These are phyloP conservation scores for Hipparchia semele DNA, from an alignment of 2,888 invertebrate species.

Conservation along the genomic window DNA sequence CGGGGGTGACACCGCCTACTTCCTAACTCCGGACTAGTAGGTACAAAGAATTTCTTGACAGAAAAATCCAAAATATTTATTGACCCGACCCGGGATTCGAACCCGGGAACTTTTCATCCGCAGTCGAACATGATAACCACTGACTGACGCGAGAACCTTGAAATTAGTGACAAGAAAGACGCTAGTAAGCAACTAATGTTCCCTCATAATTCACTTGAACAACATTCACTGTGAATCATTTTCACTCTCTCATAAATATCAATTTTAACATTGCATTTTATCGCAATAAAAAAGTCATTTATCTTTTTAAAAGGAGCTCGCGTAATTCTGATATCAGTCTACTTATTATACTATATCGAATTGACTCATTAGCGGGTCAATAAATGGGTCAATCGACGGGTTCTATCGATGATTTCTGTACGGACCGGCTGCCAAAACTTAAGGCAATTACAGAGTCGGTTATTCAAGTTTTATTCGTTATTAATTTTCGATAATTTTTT, in stretches of 20 bases:
- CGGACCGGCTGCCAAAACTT: conserved; percentile 3
- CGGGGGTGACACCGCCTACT: too few species aligned
- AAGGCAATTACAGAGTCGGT: conserved; percentile 1
- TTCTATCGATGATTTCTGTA: conserved; percentile 28
- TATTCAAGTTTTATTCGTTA: background rate
- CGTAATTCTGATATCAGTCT: conserved; percentile 30
- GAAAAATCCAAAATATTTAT: too few species aligned
- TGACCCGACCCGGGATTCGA: too few species aligned
- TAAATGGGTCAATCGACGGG: conserved; percentile 38
- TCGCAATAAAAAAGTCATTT: conserved; percentile 36
- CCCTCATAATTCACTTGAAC: conserved; percentile 12
- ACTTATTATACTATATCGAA: conserved; percentile 33
- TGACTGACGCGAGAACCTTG: background rate
- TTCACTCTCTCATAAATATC: conserved; percentile 34
- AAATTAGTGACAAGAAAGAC: conserved; percentile 7
- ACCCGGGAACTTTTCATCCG: too few species aligned
- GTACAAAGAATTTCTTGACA: too few species aligned
- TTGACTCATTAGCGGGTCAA: conserved; percentile 38
- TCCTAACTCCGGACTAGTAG: too few species aligned
- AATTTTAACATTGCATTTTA: conserved; percentile 27
- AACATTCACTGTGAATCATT: conserved; percentile 25
- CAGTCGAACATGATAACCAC: background rate
- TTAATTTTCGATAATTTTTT: background rate
- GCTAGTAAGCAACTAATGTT: background rate
- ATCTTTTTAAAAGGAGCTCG: conserved; percentile 33